Conservation (phyloP, 2,888 invertebrate genomes). For the Amiota communis region DNA sequence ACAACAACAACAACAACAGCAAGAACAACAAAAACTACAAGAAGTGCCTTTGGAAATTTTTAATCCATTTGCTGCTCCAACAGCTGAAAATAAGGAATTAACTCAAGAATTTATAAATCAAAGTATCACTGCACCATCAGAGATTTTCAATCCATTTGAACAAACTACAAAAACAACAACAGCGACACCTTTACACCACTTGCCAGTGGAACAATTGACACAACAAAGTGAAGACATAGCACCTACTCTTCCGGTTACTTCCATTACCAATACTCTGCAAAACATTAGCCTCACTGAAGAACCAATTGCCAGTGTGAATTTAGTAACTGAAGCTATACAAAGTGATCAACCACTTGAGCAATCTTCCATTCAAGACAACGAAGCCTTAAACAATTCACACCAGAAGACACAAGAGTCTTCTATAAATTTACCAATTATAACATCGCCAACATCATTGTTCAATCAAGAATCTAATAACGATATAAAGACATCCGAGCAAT, state of each 20-base stretch:
- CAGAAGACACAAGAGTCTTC: too few species aligned
- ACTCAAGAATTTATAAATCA: constrained; percentile 34
- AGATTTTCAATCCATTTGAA: constrained; percentile 55
- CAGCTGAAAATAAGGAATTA: constrained; percentile 49
- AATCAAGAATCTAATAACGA: too few species aligned
- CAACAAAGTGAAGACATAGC: neutral
- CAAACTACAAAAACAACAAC: constrained; percentile 17
- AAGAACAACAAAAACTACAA: neutral
- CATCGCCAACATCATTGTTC: too few species aligned
- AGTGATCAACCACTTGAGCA: too few species aligned
- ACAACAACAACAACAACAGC: neutral
- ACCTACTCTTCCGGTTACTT: neutral
- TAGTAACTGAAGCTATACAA: too few species aligned
- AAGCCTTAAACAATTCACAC: too few species aligned
- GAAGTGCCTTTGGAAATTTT: constrained; percentile 42
- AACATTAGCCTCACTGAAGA: too few species aligned
- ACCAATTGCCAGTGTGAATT: too few species aligned
- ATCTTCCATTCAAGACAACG: too few species aligned
- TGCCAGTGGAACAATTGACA: neutral
- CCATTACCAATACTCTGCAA: too few species aligned
- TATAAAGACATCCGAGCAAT: too few species aligned
- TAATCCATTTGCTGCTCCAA: constrained; percentile 51
- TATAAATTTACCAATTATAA: too few species aligned
- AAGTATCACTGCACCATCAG: constrained; percentile 32
- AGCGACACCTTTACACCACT: neutral